These are phyloP conservation scores for Valencia hispanica DNA, from an alignment of 2,797 vertebrate species.

Conservation along the genomic window DNA sequence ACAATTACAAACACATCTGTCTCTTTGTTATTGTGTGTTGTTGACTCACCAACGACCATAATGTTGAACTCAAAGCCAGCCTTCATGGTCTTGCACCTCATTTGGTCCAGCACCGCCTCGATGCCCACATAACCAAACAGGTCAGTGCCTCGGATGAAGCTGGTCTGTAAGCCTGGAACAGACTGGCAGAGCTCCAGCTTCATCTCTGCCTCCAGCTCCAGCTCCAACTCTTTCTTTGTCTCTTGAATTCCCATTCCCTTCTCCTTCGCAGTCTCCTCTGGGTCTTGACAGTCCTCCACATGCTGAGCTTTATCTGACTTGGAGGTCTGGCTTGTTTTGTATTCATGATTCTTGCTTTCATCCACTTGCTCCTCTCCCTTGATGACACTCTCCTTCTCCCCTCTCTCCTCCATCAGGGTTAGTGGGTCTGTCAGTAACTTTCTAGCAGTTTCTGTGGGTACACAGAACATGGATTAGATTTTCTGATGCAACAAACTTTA, in stretches of 20 bases:
- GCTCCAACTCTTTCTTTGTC: slow-evolving; percentile 52
- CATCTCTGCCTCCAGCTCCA: slow-evolving; percentile 32
- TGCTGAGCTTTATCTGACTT: slow-evolving; percentile 3
- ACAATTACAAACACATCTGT: background rate
- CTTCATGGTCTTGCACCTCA: slow-evolving; percentile 96
- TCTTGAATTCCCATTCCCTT: slow-evolving; percentile 35
- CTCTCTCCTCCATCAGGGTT: slow-evolving; percentile 59
- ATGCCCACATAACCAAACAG: slow-evolving; percentile 92
- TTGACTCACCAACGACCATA: slow-evolving; percentile 94
- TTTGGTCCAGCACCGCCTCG: slow-evolving; percentile 93
- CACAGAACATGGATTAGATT: background rate
- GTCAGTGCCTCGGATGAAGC: slow-evolving; percentile 72
- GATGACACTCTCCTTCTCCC: slow-evolving; percentile 37
- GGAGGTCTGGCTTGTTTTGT: slow-evolving; percentile 5
- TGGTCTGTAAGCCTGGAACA: slow-evolving; percentile 45
- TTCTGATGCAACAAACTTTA: background rate
- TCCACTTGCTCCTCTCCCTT: slow-evolving; percentile 37
- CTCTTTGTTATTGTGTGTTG: background rate
- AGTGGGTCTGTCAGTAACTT: slow-evolving; percentile 32
- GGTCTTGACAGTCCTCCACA: slow-evolving; percentile 13
- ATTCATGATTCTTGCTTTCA: slow-evolving; percentile 5
- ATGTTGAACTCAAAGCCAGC: slow-evolving; percentile 95
- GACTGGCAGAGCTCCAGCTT: slow-evolving; percentile 38
- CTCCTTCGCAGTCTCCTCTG: slow-evolving; percentile 44
- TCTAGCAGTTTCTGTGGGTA: slow-evolving; percentile 41